phyloP scores from a whole-genome alignment of 2,888 invertebrate species.

The Neoascia interrupta region DNA sequence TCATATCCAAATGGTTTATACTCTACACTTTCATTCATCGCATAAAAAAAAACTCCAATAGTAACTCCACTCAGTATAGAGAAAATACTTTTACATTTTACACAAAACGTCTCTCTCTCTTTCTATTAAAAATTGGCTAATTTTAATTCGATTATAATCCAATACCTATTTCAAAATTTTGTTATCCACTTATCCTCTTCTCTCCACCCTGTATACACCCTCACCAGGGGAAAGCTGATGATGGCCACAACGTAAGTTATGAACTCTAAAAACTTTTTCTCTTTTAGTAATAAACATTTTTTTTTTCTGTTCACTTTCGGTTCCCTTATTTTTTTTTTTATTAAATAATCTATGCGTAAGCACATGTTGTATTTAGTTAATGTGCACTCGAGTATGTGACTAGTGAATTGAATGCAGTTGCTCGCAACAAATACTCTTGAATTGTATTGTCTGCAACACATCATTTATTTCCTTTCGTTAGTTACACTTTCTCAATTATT shows the following conservation, averaged over 20 bases:
- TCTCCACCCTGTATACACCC: constrained; percentile 48
- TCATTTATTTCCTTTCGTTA: neutral
- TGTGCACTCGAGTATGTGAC: constrained; percentile 35
- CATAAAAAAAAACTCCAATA: constrained; percentile 24
- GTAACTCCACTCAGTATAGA: constrained; percentile 13
- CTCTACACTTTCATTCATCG: constrained; percentile 26
- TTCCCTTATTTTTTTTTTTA: constrained; percentile 49
- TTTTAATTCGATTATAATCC: constrained; percentile 28
- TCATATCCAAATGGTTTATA: too few species aligned
- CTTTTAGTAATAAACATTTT: too few species aligned
- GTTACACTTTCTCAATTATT: too few species aligned
- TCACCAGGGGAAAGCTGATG: constrained; percentile 68
- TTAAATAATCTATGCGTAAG: constrained; percentile 20
- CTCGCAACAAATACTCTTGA: constrained; percentile 23
- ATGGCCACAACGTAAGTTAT: constrained; percentile 64
- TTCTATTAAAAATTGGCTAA: constrained; percentile 6
- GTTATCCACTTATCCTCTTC: constrained; percentile 63
- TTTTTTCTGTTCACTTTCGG: constrained; percentile 31
- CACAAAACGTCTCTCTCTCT: constrained; percentile 14
- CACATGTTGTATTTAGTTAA: constrained; percentile 49
- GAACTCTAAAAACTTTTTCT: constrained; percentile 42
- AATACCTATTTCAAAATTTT: constrained; percentile 60
- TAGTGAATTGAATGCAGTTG: constrained; percentile 45
- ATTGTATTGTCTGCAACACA: constrained; percentile 29
- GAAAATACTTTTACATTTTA: constrained; percentile 8